These are phyloP conservation scores for Bimastos eiseni DNA, from an alignment of 2,888 invertebrate genomes.

Conservation along the genomic window DNA sequence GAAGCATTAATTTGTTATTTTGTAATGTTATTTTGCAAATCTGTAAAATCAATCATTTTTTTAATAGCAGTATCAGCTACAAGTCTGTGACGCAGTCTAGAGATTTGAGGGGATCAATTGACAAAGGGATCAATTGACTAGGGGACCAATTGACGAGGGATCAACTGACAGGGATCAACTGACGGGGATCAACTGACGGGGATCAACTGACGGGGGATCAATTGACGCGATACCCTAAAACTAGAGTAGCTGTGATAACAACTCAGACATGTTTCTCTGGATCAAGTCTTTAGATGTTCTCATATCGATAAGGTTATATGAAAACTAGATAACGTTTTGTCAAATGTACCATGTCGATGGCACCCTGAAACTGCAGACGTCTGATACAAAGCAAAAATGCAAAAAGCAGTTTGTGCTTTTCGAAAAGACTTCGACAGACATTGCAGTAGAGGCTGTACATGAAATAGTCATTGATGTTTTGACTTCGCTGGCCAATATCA, in stretches of 20 bases:
- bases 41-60: no score
- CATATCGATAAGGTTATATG: neutral
- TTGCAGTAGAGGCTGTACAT: constrained; percentile 33
- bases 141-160: no score
- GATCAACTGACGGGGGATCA: no score
- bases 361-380: constrained; percentile 56
- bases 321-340: neutral
- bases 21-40: no score
- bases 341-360: constrained; percentile 55
- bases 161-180: no score
- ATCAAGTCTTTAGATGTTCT: neutral
- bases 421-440: constrained; percentile 58
- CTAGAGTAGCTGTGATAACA: neutral
- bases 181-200: no score
- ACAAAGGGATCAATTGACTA: no score
- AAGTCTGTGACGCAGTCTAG: no score
- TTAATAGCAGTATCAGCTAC: no score
- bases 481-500: constrained; percentile 21
- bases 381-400: constrained; percentile 61
- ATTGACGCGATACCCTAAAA: neutral
- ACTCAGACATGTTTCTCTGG: neutral
- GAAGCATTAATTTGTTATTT: no score
- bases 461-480: constrained; percentile 57
- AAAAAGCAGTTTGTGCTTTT: constrained; percentile 63
- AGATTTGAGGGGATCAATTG: no score